Evolutionary conservation across 2,113 vertebrate genomes (phyloP).

Genomic region (Tenrec ecaudatus): DNA sequence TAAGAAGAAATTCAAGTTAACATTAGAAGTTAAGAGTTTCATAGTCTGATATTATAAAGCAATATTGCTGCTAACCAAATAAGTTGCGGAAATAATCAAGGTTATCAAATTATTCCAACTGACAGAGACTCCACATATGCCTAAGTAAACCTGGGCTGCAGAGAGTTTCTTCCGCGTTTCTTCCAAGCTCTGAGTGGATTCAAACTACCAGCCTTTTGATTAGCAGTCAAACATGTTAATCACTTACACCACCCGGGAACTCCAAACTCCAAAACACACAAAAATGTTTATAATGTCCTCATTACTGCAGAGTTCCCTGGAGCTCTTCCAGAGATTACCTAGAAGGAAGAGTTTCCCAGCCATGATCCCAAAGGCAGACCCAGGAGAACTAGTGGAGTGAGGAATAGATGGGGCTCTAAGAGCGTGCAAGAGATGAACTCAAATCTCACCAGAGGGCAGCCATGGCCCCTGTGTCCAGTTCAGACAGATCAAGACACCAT

Average conservation of each 20-base stretch:
- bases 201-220: too few species aligned
- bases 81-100: not conserved
- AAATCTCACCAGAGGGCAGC: not conserved
- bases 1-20: not conserved
- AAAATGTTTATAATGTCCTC: not conserved
- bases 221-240: too few species aligned
- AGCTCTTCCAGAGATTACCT: not conserved
- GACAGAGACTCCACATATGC: not conserved
- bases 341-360: slow-evolving; percentile 7
- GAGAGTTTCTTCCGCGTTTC: not conserved
- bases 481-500: not conserved
- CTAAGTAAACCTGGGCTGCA: not conserved
- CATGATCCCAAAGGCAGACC: not conserved
- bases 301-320: not conserved
- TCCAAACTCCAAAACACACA: not conserved
- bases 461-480: not conserved
- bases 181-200: not conserved
- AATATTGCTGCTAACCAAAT: not conserved
- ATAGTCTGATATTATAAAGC: not conserved
- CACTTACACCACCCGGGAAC: too few species aligned
- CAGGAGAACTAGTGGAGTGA: not conserved
- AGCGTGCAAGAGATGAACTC: not conserved
- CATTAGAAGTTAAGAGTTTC: not conserved
- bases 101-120: not conserved
- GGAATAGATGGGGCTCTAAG: not conserved